Percentiles rank a stretch among this genome's conserved stretches.
phyloP scores from a whole-genome alignment of 2,113 vertebrate genomes.

The Mola mola region DNA sequence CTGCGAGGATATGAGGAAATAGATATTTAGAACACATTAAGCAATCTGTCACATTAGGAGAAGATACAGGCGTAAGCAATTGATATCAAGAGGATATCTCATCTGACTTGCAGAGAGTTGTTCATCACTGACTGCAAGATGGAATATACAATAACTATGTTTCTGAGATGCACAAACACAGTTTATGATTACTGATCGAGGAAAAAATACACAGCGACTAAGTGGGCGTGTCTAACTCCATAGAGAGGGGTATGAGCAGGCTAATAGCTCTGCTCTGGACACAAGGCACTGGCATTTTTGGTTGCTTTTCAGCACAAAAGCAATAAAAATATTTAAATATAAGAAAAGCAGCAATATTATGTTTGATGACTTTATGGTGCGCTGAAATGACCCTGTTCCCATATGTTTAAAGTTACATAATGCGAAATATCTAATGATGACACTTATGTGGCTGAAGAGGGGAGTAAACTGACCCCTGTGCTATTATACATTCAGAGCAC shows the following conservation, averaged over 20 bases:
- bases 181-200: conserved; percentile 28
- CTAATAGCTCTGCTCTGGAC: conserved; percentile 14
- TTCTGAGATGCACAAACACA: conserved; percentile 11
- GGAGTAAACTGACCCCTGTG: background rate
- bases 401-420: background rate
- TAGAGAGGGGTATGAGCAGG: background rate
- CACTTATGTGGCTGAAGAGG: conserved; percentile 12
- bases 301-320: background rate
- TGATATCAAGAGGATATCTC: conserved; percentile 53
- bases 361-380: background rate
- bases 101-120: conserved; percentile 65
- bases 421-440: background rate
- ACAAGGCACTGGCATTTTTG: background rate
- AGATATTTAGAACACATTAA: conserved; percentile 28
- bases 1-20: conserved; percentile 69
- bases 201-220: conserved; percentile 20
- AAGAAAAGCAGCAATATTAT: background rate
- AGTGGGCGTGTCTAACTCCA: conserved; percentile 14
- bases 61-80: conserved; percentile 34
- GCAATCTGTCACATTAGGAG: conserved; percentile 31
- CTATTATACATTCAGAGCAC: conserved; percentile 24
- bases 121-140: conserved; percentile 52
- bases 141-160: conserved; percentile 19
- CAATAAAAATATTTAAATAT: background rate
- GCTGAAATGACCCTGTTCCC: background rate